These are phyloP conservation scores for Trididemnum clinides DNA, from an alignment of 23 tunicate species.

Conservation along the genomic window DNA sequence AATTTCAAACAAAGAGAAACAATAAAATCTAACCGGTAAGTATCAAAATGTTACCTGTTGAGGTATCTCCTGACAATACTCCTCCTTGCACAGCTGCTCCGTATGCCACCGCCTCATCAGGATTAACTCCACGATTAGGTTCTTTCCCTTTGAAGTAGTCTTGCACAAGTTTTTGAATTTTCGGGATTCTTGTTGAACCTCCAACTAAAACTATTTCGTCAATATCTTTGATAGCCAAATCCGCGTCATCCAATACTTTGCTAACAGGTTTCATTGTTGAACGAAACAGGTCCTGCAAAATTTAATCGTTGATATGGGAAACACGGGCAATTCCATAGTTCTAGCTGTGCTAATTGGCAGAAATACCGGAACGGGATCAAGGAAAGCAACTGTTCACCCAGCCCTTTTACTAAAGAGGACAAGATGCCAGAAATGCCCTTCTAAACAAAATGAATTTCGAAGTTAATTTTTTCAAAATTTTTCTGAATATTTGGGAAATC, in stretches of 20 bases:
- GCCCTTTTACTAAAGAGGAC: too few species aligned
- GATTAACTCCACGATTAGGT: conserved; percentile 52
- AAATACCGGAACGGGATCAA: too few species aligned
- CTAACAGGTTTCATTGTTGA: conserved; percentile 52
- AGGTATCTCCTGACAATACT: conserved; percentile 42
- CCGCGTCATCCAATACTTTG: conserved; percentile 57
- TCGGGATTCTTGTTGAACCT: conserved; percentile 66
- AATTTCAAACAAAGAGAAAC: too few species aligned
- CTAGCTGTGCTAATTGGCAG: too few species aligned
- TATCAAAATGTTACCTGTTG: conserved; percentile 37
- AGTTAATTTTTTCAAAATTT: too few species aligned
- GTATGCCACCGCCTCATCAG: conserved; percentile 75
- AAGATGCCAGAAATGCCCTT: too few species aligned
- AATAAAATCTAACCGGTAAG: too few species aligned
- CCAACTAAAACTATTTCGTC: conserved; percentile 61
- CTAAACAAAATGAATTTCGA: too few species aligned
- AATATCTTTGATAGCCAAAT: conserved; percentile 38
- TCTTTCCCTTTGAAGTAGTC: conserved; percentile 58
- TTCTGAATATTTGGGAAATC: too few species aligned
- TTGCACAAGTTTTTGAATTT: conserved; percentile 52
- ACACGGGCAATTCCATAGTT: too few species aligned
- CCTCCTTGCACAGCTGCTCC: conserved; percentile 75
- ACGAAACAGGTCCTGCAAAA: conserved; percentile 51
- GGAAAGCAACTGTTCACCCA: too few species aligned
- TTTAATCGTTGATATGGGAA: too few species aligned